Evolutionary conservation across 2,113 vertebrate genomes (phyloP).

Genomic region (Pachyramphus minor): DNA sequence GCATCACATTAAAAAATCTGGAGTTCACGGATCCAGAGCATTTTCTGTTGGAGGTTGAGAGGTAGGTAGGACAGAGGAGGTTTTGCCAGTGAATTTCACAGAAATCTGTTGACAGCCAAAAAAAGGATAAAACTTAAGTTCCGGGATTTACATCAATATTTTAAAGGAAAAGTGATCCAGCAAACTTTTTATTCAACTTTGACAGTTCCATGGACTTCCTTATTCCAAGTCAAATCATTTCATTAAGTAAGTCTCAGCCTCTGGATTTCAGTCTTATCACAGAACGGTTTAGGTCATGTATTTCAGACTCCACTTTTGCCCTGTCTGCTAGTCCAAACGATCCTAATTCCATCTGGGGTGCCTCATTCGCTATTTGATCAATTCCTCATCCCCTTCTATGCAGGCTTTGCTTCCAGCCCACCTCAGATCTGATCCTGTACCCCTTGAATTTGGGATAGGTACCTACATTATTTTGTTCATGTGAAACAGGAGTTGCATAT

Average conservation of each 20-base stretch:
- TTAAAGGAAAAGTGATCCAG: neutral
- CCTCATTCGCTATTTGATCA: neutral
- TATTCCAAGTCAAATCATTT: neutral
- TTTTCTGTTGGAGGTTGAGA: neutral
- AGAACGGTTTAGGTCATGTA: neutral
- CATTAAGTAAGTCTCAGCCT: neutral
- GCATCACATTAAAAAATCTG: neutral
- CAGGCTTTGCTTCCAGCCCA: neutral
- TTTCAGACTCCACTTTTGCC: neutral
- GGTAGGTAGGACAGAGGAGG: neutral
- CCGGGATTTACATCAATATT: neutral
- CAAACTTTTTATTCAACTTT: neutral
- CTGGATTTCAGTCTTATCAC: neutral
- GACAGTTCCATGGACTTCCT: neutral
- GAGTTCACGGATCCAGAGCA: neutral
- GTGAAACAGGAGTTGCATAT: neutral
- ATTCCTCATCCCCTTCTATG: neutral
- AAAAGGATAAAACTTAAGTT: neutral
- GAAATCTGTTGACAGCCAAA: neutral
- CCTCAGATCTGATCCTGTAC: neutral
- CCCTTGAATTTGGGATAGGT: neutral
- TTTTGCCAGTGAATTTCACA: neutral
- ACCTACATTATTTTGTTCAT: neutral
- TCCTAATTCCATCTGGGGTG: neutral
- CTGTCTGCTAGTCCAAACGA: neutral